phyloP scores from a whole-genome alignment of 2,797 vertebrate species.

The Spinus olivaceus region DNA sequence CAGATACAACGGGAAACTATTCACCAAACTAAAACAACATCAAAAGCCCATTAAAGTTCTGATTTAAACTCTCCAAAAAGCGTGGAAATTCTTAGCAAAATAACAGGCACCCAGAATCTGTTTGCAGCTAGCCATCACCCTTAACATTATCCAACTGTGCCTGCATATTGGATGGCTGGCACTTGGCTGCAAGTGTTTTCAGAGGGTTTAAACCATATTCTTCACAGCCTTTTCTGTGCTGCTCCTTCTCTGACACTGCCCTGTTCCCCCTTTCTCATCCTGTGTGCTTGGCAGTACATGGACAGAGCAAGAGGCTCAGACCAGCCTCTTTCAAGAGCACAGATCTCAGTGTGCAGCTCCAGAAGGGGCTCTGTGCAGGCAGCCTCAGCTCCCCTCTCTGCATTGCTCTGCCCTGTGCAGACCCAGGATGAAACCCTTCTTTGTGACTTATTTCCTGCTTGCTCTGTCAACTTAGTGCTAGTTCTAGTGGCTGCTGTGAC shows the following conservation, averaged over 20 bases:
- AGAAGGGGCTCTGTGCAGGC: background rate
- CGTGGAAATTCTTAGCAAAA: conserved; percentile 34
- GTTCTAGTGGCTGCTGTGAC: background rate
- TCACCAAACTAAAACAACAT: conserved; percentile 63
- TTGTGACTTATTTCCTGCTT: background rate
- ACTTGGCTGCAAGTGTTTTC: background rate
- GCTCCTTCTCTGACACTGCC: background rate
- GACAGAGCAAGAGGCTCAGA: background rate
- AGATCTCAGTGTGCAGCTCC: background rate
- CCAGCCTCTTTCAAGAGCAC: background rate
- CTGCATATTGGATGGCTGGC: background rate
- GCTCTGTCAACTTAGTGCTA: background rate
- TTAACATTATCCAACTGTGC: conserved; percentile 13
- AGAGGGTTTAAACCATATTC: background rate
- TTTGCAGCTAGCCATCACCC: conserved; percentile 39
- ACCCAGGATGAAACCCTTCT: background rate
- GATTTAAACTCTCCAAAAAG: conserved; percentile 55
- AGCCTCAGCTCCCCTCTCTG: background rate
- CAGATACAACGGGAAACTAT: conserved; percentile 62
- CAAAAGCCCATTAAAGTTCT: conserved; percentile 64
- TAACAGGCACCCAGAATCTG: conserved; percentile 12
- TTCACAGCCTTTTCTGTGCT: background rate
- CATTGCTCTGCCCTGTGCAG: background rate
- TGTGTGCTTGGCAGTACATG: background rate
- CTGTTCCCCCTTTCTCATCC: background rate